Percentiles rank a stretch among this genome's conserved stretches.
Conservation (phyloP, 1,140 invertebrate species). For the Panagrolaimus sp. region DNA sequence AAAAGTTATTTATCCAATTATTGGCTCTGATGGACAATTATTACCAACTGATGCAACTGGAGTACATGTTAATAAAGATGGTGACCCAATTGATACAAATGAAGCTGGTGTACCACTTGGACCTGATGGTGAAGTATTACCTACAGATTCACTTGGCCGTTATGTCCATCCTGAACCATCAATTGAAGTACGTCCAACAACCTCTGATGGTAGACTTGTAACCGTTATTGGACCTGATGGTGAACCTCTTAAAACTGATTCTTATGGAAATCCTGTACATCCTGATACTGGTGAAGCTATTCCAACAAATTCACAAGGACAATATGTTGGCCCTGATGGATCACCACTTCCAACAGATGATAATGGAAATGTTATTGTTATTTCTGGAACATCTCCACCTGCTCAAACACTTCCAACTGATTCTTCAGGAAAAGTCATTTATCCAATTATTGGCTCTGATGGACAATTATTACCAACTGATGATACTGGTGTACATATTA, state of each 20-base stretch:
- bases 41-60: conserved; percentile 15
- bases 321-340: conserved; percentile 33
- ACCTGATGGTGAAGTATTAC: conserved; percentile 27
- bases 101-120: conserved; percentile 1
- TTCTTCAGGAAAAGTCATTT: neutral
- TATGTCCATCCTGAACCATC: conserved; percentile 1
- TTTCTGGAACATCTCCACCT: too few relatives aligned
- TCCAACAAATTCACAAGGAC: conserved; percentile 39
- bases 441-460: conserved; percentile 9
- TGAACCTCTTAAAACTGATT: neutral
- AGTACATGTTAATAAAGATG: neutral
- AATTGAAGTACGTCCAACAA: neutral
- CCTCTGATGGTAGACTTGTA: neutral
- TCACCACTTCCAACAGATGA: conserved; percentile 42
- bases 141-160: conserved; percentile 24
- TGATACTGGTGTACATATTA: neutral
- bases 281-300: conserved; percentile 26
- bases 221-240: neutral
- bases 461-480: conserved; percentile 1
- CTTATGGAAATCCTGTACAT: conserved; percentile 15
- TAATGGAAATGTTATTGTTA: conserved; percentile 34
- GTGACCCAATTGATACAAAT: neutral
- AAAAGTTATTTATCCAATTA: neutral
- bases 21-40: conserved; percentile 12
- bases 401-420: neutral